A percentile compares a stretch with the other conserved stretches of the same genome.
These are phyloP conservation scores for Lasioglossum villosulum DNA, from an alignment of 2,888 invertebrate genomes.

Conservation along the genomic window DNA sequence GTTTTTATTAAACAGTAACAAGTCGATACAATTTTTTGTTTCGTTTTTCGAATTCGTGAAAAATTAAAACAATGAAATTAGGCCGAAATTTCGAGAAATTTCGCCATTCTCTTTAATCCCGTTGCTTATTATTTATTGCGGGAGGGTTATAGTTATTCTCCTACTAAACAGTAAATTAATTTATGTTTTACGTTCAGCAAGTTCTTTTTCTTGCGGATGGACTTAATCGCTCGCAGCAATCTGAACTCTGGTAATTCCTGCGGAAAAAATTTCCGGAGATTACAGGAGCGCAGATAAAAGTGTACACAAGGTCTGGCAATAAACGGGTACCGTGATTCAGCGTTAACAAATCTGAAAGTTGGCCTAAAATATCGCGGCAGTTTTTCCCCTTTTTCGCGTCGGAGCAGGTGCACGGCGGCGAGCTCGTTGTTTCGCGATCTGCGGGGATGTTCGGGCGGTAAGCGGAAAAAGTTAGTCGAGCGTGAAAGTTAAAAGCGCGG, in stretches of 20 bases:
- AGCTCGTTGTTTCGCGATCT: slow-evolving; percentile 1
- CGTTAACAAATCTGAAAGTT: slow-evolving; percentile 9
- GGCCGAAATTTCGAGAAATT: not conserved
- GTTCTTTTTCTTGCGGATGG: not conserved
- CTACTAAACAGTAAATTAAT: not conserved
- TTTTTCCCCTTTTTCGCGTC: not conserved
- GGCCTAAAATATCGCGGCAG: slow-evolving; percentile 5
- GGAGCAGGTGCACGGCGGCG: slow-evolving; percentile 9
- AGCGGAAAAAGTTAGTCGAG: slow-evolving; percentile 5
- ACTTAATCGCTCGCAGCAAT: not conserved
- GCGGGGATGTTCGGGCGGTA: slow-evolving; percentile 3
- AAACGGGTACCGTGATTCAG: not conserved
- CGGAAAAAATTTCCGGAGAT: not conserved
- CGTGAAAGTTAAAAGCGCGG: not conserved
- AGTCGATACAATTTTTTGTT: not conserved
- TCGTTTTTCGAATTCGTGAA: not conserved
- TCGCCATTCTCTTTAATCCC: not conserved
- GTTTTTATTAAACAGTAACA: no score
- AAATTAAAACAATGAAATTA: not conserved
- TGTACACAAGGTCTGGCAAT: not conserved
- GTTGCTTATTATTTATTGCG: not conserved
- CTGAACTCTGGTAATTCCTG: not conserved
- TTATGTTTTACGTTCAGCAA: not conserved
- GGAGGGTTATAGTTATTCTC: no score
- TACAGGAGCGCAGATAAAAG: not conserved